Percentiles rank a stretch among this genome's conserved stretches.
phyloP scores from a whole-genome alignment of 1,140 invertebrate genomes.

The Drosophila punjabiensis region DNA sequence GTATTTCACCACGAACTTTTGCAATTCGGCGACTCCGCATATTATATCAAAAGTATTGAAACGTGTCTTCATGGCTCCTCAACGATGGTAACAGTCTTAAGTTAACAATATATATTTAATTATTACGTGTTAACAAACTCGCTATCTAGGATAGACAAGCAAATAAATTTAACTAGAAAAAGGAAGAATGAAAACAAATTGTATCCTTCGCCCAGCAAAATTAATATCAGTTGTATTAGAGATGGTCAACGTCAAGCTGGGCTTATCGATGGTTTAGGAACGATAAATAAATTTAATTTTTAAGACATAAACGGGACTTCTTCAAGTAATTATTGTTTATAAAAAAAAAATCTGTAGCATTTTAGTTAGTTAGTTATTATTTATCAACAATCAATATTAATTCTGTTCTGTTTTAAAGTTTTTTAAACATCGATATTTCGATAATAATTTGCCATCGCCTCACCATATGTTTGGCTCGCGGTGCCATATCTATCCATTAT shows the following conservation, averaged over 20 bases:
- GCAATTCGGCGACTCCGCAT: constrained; percentile 93
- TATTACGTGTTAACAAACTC: constrained; percentile 11
- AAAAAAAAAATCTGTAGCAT: too few relatives aligned
- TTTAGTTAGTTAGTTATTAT: too few relatives aligned
- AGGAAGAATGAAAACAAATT: constrained; percentile 29
- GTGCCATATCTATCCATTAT: constrained; percentile 1
- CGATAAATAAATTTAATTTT: neutral
- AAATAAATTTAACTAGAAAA: constrained; percentile 4
- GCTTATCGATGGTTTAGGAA: constrained; percentile 3
- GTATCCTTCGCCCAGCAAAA: constrained; percentile 23
- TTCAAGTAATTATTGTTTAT: neutral
- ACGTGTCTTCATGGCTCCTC: constrained; percentile 92
- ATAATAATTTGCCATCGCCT: neutral
- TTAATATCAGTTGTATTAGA: constrained; percentile 17
- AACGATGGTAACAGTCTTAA: neutral
- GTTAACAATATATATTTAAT: constrained; percentile 1
- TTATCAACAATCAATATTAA: too few relatives aligned
- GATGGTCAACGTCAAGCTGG: neutral
- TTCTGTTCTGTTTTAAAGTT: too few relatives aligned
- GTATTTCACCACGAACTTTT: constrained; percentile 87
- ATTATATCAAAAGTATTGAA: constrained; percentile 97
- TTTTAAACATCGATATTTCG: neutral
- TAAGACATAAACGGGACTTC: too few relatives aligned
- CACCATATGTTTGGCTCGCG: constrained; percentile 2
- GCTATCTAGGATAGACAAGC: constrained; percentile 18